Conservation (phyloP, 2,888 invertebrate genomes). For the Steinernema scapterisci region DNA sequence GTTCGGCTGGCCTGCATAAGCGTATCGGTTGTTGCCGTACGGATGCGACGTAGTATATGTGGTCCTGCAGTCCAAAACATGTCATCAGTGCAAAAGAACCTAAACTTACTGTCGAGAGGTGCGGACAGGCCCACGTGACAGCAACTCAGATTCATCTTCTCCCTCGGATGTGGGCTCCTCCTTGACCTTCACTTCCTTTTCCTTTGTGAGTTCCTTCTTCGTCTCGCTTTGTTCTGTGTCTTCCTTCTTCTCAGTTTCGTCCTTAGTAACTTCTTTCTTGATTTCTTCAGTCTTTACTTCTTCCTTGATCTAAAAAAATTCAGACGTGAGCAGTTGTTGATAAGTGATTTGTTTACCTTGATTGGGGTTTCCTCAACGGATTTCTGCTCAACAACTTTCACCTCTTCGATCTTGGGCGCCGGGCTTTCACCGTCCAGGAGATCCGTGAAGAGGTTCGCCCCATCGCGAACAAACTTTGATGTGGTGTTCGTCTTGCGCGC, state of each 20-base stretch:
- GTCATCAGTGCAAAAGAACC: not conserved
- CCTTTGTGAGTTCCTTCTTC: too few relatives aligned
- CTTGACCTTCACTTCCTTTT: conserved; percentile 36
- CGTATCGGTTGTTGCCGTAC: conserved; percentile 8
- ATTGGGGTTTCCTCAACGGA: too few relatives aligned
- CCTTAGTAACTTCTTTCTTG: conserved; percentile 22
- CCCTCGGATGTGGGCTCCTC: conserved; percentile 24
- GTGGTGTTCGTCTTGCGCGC: conserved; percentile 65
- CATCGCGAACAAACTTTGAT: conserved; percentile 59
- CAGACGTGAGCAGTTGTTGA: too few relatives aligned
- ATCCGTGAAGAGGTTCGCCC: conserved; percentile 57
- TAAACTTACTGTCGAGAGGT: conserved; percentile 38
- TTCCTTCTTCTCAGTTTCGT: conserved; percentile 44
- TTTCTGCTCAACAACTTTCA: conserved; percentile 19
- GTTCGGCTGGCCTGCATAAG: not conserved
- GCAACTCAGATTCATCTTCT: conserved; percentile 51
- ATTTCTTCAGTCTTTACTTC: conserved; percentile 11
- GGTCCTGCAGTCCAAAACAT: not conserved
- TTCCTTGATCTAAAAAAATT: conserved; percentile 33
- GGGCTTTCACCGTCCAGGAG: conserved; percentile 45
- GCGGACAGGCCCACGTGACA: conserved; percentile 64
- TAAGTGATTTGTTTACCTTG: conserved; percentile 27
- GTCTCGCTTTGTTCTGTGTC: conserved; percentile 13
- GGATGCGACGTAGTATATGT: not conserved
- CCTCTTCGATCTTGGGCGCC: not conserved